Evolutionary conservation across 2,113 vertebrate genomes (phyloP).

Genomic region (Salminus brasiliensis): DNA sequence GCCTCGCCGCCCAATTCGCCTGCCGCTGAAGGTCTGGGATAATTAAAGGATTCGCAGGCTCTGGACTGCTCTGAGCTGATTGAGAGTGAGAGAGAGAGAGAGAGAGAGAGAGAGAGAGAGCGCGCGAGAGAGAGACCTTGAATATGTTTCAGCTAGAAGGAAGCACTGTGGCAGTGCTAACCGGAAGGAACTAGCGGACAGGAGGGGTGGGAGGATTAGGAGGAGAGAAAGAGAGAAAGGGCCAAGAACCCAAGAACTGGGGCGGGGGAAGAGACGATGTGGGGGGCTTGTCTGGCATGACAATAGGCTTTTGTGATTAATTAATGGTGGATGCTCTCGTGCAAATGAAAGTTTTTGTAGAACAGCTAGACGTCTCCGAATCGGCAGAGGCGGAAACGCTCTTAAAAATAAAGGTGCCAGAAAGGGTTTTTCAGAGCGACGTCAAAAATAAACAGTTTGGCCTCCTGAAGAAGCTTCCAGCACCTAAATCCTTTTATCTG

Average conservation of each 20-base stretch:
- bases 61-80: not conserved
- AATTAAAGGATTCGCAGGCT: slow-evolving; percentile 51
- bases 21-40: slow-evolving; percentile 43
- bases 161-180: slow-evolving; percentile 14
- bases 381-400: not conserved
- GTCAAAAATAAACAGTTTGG: too few relatives aligned
- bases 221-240: not conserved
- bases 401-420: not conserved
- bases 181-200: not conserved
- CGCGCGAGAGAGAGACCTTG: slow-evolving; percentile 42
- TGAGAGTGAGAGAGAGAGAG: not conserved
- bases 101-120: not conserved
- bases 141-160: slow-evolving; percentile 20
- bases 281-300: not conserved
- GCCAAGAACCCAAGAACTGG: not conserved
- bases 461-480: not conserved
- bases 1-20: slow-evolving; percentile 10
- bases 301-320: not conserved
- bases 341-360: not conserved
- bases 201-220: not conserved
- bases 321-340: not conserved
- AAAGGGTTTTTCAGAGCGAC: not conserved
- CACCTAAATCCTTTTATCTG: too few relatives aligned
- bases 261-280: not conserved
- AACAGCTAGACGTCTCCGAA: not conserved